Percentiles rank a stretch among this genome's conserved stretches.
phyloP scores from a whole-genome alignment of 2,113 vertebrate genomes.

The Zapus hudsonius region DNA sequence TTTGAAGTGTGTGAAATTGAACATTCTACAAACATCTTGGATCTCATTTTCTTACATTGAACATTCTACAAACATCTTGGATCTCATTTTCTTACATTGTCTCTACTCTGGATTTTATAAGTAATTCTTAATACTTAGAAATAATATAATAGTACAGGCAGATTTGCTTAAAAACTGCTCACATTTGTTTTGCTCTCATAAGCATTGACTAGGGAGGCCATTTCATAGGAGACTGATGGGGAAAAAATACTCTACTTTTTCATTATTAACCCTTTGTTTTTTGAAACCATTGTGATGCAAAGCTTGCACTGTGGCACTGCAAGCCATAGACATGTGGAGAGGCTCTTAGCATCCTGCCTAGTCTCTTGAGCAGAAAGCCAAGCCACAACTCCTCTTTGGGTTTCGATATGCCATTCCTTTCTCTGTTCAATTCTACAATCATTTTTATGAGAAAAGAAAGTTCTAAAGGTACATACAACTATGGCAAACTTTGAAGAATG shows the following conservation, averaged over 20 bases:
- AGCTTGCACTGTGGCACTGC: slow-evolving; percentile 68
- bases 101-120: slow-evolving; percentile 13
- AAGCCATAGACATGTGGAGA: slow-evolving; percentile 50
- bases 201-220: background rate
- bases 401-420: background rate
- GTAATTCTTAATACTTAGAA: slow-evolving; percentile 59
- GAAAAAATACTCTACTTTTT: slow-evolving; percentile 37
- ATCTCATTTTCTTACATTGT: slow-evolving; percentile 49
- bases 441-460: background rate
- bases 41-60: slow-evolving; percentile 57
- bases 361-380: background rate
- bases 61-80: slow-evolving; percentile 47
- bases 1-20: slow-evolving; percentile 43
- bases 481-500: background rate
- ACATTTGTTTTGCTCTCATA: background rate
- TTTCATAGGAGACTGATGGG: slow-evolving; percentile 53
- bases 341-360: background rate
- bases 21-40: slow-evolving; percentile 47
- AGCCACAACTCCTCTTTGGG: background rate
- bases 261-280: slow-evolving; percentile 58
- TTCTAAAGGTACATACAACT: background rate
- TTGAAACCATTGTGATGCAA: slow-evolving; percentile 62
- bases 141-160: slow-evolving; percentile 69
- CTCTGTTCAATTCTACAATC: background rate
- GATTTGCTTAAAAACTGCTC: slow-evolving; percentile 44